Percentiles rank a stretch among this genome's conserved stretches.
Conservation (phyloP, 2,113 vertebrate genomes). For the Otocyon megalotis region DNA sequence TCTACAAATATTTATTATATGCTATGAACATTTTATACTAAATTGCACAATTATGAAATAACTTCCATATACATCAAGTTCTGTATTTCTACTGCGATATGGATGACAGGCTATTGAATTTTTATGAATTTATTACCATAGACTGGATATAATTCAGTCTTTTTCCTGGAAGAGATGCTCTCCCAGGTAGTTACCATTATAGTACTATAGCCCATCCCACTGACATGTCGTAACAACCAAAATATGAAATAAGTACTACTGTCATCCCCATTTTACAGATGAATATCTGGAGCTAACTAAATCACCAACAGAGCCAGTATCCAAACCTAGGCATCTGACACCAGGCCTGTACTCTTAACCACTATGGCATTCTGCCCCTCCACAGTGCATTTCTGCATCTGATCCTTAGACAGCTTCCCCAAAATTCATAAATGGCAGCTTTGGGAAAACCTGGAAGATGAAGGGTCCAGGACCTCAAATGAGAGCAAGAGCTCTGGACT, state of each 20-base stretch:
- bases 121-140: not conserved
- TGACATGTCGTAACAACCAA: not conserved
- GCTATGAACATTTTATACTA: not conserved
- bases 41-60: slow-evolving; percentile 32
- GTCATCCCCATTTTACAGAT: not conserved
- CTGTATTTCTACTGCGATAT: not conserved
- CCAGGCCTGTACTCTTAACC: not conserved
- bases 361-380: not conserved
- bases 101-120: not conserved
- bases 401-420: not conserved
- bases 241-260: not conserved
- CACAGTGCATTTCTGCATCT: not conserved
- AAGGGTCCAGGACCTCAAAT: not conserved
- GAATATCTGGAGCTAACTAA: not conserved
- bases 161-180: slow-evolving; percentile 6
- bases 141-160: not conserved
- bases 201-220: not conserved
- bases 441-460: not conserved
- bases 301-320: not conserved
- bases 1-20: not conserved
- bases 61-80: not conserved
- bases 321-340: slow-evolving; percentile 11
- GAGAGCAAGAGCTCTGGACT: not conserved
- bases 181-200: not conserved
- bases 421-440: not conserved